Evolutionary conservation across 2,888 invertebrate genomes (phyloP), one percentile per base, ranked within the genome.

Genomic region (Stomorhina lunata): DNA sequence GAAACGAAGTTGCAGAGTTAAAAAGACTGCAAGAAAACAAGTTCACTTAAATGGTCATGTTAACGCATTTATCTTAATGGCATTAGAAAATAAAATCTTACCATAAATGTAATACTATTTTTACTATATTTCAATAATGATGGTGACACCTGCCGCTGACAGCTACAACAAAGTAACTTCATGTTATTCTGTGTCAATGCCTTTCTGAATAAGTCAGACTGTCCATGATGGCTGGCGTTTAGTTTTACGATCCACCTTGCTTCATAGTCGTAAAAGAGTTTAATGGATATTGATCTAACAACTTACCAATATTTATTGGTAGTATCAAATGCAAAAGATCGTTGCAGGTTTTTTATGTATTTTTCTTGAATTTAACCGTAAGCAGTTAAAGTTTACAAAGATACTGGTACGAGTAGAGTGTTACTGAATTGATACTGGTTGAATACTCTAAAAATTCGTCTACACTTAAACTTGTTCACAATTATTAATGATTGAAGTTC

Each of bases 391-490:
- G 53, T 55, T n/a, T n/a, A n/a, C n/a, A 22, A n/a, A 12, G 7
- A 57, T 20, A 59, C 15, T 17, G 15, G 27, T 22, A 43, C 6
- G 12, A 12, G 5, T 43, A 6, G n/a, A 57, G 22, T 69, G 34
- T n/a, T 57, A 55, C 17, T 17, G 12, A 37, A 27, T 1, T 29
- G 43, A 45, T 63, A 17, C 15, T 43, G 12, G 27, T 22, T 37
- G 7, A 7, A 48, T 72, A 22, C 20, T 48, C 5, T 17, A 25
- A 22, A 34, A 22, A 55, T 32, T 68, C 9, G 17, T 2, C 37
- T 66, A 55, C 43, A 78, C 48, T 79, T 79, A 79, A 79, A 79
- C 71, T 79, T 79, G 65, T 66, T 29, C 53, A 37, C 63, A 63
- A 53, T 40, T 34, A 55, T 43, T 34, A 25, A 37, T 37, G 7